A percentile compares a stretch with the other conserved stretches of the same genome.
These are phyloP conservation scores for Whitmania pigra DNA, from an alignment of 1,140 invertebrate genomes.

Conservation along the genomic window DNA sequence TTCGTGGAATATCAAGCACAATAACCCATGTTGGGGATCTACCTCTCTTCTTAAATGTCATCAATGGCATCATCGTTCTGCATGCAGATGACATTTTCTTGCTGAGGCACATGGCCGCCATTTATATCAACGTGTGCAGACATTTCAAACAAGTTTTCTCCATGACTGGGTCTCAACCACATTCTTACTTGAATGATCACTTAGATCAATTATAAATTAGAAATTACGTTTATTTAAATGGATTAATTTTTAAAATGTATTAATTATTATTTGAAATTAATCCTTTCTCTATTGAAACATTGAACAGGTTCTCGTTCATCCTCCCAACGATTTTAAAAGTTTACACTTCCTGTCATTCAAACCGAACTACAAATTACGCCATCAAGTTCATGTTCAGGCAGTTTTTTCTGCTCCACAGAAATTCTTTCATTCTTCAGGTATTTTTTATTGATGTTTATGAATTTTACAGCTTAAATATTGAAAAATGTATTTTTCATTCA, in stretches of 20 bases:
- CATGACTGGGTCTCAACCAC: slow-evolving; percentile 63
- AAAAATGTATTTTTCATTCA: no score
- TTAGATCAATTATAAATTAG: no score
- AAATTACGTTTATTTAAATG: no score
- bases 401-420: slow-evolving; percentile 93
- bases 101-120: slow-evolving; percentile 84
- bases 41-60: slow-evolving; percentile 89
- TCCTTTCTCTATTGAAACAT: background rate
- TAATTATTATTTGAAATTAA: slow-evolving; percentile 19
- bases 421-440: slow-evolving; percentile 79
- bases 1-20: slow-evolving; percentile 94
- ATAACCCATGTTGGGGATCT: slow-evolving; percentile 95
- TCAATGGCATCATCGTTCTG: slow-evolving; percentile 89
- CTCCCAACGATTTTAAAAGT: slow-evolving; percentile 92
- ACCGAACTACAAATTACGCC: slow-evolving; percentile 74
- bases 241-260: no score
- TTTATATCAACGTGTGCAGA: slow-evolving; percentile 89
- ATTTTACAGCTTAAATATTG: background rate
- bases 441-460: background rate
- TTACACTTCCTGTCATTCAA: slow-evolving; percentile 94
- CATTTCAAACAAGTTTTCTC: slow-evolving; percentile 99
- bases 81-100: slow-evolving; percentile 93
- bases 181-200: no score
- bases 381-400: slow-evolving; percentile 96
- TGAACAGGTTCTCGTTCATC: slow-evolving; percentile 71